phyloP scores from a whole-genome alignment of 2,888 invertebrate genomes.

The Rosalia funebris region DNA sequence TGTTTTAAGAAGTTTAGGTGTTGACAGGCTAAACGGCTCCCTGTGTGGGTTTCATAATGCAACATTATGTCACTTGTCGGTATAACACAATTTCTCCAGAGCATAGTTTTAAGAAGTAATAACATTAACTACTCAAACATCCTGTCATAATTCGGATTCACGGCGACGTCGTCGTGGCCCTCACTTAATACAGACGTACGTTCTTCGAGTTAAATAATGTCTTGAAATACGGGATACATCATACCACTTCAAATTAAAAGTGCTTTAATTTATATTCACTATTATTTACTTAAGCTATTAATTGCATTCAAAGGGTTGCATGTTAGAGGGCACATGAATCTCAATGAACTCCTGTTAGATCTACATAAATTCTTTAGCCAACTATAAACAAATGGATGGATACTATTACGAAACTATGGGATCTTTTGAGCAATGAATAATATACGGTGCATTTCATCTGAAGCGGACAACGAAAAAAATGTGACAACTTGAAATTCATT shows the following conservation, averaged over 20 bases:
- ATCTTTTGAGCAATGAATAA: too few species aligned
- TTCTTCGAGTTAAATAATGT: slow-evolving; percentile 2
- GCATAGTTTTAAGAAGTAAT: slow-evolving; percentile 35
- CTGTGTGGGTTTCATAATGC: slow-evolving; percentile 26
- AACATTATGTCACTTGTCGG: slow-evolving; percentile 31
- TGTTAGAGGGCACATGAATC: too few species aligned
- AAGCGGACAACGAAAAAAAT: too few species aligned
- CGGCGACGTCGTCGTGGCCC: slow-evolving; percentile 38
- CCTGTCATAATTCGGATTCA: slow-evolving; percentile 44
- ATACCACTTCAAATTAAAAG: slow-evolving; percentile 4
- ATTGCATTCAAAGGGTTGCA: too few species aligned
- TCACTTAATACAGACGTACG: slow-evolving; percentile 29
- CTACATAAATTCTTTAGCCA: too few species aligned
- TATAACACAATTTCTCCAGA: slow-evolving; percentile 33
- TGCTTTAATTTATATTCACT: not conserved
- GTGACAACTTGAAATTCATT: too few species aligned
- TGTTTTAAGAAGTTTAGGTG: slow-evolving; percentile 32
- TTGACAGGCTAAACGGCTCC: slow-evolving; percentile 26
- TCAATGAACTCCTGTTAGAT: too few species aligned
- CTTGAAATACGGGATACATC: slow-evolving; percentile 7
- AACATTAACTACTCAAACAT: slow-evolving; percentile 40
- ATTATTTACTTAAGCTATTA: not conserved
- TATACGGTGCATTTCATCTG: too few species aligned
- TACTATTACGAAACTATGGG: too few species aligned
- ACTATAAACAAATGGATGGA: too few species aligned